Evolutionary conservation across 1,140 invertebrate species (phyloP).

Genomic region (Papilio polyxenes): DNA sequence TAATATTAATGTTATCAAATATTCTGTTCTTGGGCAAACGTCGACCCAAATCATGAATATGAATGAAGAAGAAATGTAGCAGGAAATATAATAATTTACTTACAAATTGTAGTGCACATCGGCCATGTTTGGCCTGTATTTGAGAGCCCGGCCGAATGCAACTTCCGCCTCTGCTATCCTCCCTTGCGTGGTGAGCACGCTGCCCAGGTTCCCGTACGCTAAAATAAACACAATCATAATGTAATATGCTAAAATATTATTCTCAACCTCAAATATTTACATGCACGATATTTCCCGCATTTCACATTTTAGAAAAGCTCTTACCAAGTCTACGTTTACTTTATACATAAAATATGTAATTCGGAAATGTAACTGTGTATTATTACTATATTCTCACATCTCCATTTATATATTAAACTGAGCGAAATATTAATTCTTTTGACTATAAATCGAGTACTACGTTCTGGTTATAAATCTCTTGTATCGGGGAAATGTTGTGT

Average conservation of each 20-base stretch:
- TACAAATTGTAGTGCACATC: slow-evolving; percentile 98
- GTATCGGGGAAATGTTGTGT: slow-evolving; percentile 23
- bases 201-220: slow-evolving; percentile 97
- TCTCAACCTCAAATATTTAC: slow-evolving; percentile 22
- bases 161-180: slow-evolving; percentile 91
- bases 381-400: neutral
- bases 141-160: slow-evolving; percentile 92
- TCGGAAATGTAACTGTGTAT: neutral
- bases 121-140: slow-evolving; percentile 95
- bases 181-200: slow-evolving; percentile 93
- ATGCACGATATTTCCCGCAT: neutral
- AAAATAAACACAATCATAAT: slow-evolving; percentile 71
- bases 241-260: slow-evolving; percentile 38
- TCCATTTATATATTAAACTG: neutral
- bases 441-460: neutral
- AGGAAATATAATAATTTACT: slow-evolving; percentile 81
- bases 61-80: slow-evolving; percentile 11
- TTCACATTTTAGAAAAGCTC: slow-evolving; percentile 20
- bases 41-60: slow-evolving; percentile 4
- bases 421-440: slow-evolving; percentile 6
- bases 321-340: neutral
- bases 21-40: neutral
- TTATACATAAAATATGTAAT: neutral
- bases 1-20: neutral
- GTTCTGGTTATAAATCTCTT: slow-evolving; percentile 22